These are phyloP conservation scores for Rhodophaea formosa DNA, from an alignment of 2,888 invertebrate species.

Conservation along the genomic window DNA sequence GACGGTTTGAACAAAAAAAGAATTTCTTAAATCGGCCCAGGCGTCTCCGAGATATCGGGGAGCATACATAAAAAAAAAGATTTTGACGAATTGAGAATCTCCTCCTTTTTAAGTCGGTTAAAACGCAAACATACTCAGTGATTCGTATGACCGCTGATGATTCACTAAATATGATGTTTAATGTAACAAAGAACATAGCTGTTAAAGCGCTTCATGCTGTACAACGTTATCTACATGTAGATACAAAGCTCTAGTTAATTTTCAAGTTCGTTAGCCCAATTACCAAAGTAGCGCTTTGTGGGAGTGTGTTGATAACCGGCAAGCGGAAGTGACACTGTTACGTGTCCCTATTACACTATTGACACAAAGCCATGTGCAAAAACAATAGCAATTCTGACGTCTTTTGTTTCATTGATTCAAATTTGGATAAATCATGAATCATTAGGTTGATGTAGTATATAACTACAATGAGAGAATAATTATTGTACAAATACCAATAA, in stretches of 20 bases:
- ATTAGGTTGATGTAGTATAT: not conserved
- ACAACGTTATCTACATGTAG: not conserved
- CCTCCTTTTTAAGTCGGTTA: too few relatives aligned
- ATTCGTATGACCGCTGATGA: too few relatives aligned
- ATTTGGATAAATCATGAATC: too few relatives aligned
- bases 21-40: too few relatives aligned
- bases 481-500: too few relatives aligned
- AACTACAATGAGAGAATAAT: too few relatives aligned
- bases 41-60: too few relatives aligned
- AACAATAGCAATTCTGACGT: slow-evolving; percentile 20
- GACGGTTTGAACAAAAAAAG: too few relatives aligned
- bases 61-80: too few relatives aligned
- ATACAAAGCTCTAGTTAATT: slow-evolving; percentile 6
- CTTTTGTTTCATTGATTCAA: not conserved
- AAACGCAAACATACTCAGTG: too few relatives aligned
- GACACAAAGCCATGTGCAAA: slow-evolving; percentile 21
- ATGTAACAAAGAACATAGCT: not conserved
- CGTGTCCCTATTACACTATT: slow-evolving; percentile 8
- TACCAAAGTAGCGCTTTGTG: slow-evolving; percentile 2
- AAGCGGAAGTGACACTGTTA: slow-evolving; percentile 16
- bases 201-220: not conserved
- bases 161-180: not conserved
- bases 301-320: slow-evolving; percentile 9
- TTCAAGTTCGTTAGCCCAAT: slow-evolving; percentile 18
- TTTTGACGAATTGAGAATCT: too few relatives aligned